Conservation (phyloP, 2,113 vertebrate species). For the Excalfactoria chinensis region DNA sequence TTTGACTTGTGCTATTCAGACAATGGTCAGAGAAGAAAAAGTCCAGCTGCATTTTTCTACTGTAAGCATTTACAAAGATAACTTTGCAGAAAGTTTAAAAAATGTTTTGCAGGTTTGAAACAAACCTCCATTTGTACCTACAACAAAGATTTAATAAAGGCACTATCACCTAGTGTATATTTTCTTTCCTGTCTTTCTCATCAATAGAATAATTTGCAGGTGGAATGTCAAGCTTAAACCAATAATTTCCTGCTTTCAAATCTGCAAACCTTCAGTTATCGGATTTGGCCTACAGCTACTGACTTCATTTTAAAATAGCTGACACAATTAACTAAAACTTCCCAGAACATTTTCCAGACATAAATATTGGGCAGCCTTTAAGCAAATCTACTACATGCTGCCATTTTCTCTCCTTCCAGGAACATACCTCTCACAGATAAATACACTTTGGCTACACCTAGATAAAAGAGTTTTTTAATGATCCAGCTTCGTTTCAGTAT, state of each 20-base stretch:
- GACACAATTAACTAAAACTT: conserved; percentile 7
- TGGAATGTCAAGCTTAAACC: neutral
- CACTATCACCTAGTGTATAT: neutral
- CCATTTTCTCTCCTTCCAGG: neutral
- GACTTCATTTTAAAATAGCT: neutral
- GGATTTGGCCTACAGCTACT: neutral
- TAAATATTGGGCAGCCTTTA: neutral
- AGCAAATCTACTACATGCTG: neutral
- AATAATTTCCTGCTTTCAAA: neutral
- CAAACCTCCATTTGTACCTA: neutral
- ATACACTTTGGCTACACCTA: neutral
- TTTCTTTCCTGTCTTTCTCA: neutral
- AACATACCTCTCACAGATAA: neutral
- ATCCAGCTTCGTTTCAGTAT: neutral
- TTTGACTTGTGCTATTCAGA: rapidly evolving
- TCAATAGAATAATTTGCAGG: neutral
- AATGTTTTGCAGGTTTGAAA: neutral
- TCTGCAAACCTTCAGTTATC: neutral
- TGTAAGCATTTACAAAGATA: neutral
- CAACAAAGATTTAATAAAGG: neutral
- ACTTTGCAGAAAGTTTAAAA: neutral
- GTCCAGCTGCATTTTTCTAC: rapidly evolving
- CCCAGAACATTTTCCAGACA: neutral
- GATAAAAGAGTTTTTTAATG: neutral
- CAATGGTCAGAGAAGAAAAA: neutral